phyloP scores from a whole-genome alignment of 2,113 vertebrate species.

The Aptenodytes forsteri region DNA sequence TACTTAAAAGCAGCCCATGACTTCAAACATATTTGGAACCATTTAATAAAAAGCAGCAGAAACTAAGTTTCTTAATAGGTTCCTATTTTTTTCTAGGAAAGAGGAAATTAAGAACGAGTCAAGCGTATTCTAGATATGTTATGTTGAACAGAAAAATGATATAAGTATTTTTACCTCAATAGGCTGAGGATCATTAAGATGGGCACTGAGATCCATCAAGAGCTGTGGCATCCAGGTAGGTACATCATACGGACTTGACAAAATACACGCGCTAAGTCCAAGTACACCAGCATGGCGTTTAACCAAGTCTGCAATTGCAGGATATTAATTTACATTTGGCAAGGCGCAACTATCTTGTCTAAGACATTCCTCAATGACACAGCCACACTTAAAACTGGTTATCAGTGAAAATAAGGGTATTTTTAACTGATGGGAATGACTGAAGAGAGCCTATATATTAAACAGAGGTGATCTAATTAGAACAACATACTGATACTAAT shows the following conservation, averaged over 20 bases:
- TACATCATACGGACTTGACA: slow-evolving; percentile 95
- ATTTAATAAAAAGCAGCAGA: background rate
- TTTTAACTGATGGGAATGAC: background rate
- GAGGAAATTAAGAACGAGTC: background rate
- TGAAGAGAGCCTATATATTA: background rate
- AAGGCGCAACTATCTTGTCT: background rate
- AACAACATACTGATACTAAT: background rate
- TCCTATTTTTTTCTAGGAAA: background rate
- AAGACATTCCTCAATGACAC: background rate
- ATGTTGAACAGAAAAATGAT: background rate
- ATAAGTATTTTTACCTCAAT: slow-evolving; percentile 83
- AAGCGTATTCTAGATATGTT: background rate
- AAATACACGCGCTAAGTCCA: slow-evolving; percentile 92
- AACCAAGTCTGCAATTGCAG: slow-evolving; percentile 83
- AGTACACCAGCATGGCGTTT: slow-evolving; percentile 95
- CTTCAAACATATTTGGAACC: fast-evolving
- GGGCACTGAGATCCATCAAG: slow-evolving; percentile 94
- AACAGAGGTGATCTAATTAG: background rate
- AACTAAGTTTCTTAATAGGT: background rate
- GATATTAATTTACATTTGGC: background rate
- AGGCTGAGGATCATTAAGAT: slow-evolving; percentile 96
- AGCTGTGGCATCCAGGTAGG: slow-evolving; percentile 99
- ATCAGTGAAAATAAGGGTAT: background rate
- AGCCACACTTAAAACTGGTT: background rate
- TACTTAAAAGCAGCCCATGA: background rate